Percentiles rank a stretch among this genome's conserved stretches.
phyloP scores from a whole-genome alignment of 1,140 invertebrate genomes.

The Trissolcus basalis region DNA sequence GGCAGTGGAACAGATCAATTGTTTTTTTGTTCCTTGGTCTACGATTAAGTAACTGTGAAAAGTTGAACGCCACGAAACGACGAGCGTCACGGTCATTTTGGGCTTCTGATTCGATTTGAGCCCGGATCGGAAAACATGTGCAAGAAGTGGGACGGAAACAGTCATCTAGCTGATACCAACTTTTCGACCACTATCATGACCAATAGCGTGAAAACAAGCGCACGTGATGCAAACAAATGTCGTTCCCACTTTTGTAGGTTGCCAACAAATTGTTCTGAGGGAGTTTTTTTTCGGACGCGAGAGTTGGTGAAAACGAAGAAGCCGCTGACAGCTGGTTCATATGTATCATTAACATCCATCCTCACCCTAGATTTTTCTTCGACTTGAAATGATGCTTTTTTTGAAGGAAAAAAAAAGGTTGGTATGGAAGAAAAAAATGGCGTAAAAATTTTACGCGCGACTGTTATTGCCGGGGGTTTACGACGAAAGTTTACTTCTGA shows the following conservation, averaged over 20 bases:
- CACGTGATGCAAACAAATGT: not conserved
- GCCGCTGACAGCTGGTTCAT: slow-evolving; percentile 6
- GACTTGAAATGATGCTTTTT: too few species aligned
- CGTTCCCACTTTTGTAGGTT: too few species aligned
- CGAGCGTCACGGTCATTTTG: slow-evolving; percentile 40
- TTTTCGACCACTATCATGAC: slow-evolving; percentile 5
- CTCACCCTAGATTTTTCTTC: slow-evolving; percentile 28
- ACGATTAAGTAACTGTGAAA: slow-evolving; percentile 38
- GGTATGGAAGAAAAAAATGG: slow-evolving; percentile 3
- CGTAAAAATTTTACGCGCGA: slow-evolving; percentile 2
- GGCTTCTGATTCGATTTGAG: slow-evolving; percentile 33
- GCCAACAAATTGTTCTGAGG: too few species aligned
- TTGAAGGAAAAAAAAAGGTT: slow-evolving; percentile 2
- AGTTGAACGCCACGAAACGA: slow-evolving; percentile 38
- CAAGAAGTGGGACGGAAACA: slow-evolving; percentile 22
- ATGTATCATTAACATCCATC: slow-evolving; percentile 32
- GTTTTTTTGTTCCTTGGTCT: slow-evolving; percentile 11
- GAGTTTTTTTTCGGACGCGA: not conserved
- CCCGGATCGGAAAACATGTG: slow-evolving; percentile 12
- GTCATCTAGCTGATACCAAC: slow-evolving; percentile 10
- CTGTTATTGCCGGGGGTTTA: slow-evolving; percentile 19
- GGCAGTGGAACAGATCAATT: slow-evolving; percentile 36
- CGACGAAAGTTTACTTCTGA: slow-evolving; percentile 19
- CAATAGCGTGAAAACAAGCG: not conserved
- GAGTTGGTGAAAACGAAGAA: not conserved